Evolutionary conservation across 2,888 invertebrate genomes (phyloP), one percentile per base, ranked within the genome.

Genomic region (Phortica okadai): DNA sequence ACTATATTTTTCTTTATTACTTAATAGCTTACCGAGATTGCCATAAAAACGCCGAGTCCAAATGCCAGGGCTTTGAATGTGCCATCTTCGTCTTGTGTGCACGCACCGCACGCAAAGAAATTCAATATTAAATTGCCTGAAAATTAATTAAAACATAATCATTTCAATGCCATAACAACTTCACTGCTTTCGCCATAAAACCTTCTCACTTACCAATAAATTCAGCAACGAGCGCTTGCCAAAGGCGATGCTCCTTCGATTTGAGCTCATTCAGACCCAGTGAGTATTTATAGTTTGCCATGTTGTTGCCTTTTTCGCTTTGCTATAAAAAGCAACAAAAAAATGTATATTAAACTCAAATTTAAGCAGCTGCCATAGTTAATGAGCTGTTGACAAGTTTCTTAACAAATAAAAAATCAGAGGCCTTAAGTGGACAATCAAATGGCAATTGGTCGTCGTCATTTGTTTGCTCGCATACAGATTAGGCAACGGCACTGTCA

Each of bases 91-190:
- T 41, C 50, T 86, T 93, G 93, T 76, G 95, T 92, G 84, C 95
- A 94, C 10, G 97, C 94, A 6, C 97, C 97, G 90, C 97, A 97
- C 4, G 97, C 98, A 85, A 98, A 96, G 91, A 98, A 95, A 89
- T 97, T 97, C 84, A 98, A 93, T 73, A 98, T 93, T 80, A 97
- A 92, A 80, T 96, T 97, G 45, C 97, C 93, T 93, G 86, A 1
- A 77, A 67, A 69, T 14, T 33, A 1, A 16, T 50, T n/a, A n/a
- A 67, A 42, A 45, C 33, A 21, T 6, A n/a, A 59, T 59, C 16
- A 59, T 21, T 21, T 5, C 25, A 59, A n/a, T n/a, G 2, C 50
- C 6, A 50, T 59, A 59, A 16, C 10, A 21, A 59, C 6, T 59
- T 59, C 4, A 10, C 16, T 6, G 25, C 62, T 62, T 62, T 62